Evolutionary conservation across 2,888 invertebrate species (phyloP).

Genomic region (Lasioglossum marginatum): DNA sequence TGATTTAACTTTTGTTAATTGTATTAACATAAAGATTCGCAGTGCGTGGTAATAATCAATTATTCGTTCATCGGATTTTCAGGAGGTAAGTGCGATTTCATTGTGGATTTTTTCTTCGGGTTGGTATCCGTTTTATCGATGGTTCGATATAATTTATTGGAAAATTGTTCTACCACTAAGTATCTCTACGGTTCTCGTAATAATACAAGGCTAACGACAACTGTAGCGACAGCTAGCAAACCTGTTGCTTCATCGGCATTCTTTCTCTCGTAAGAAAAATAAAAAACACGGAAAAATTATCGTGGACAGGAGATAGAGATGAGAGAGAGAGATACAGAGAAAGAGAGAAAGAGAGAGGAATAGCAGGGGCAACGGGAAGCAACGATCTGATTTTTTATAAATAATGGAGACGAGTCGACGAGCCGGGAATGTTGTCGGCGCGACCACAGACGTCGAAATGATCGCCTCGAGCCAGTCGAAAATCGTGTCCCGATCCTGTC

Average conservation of each 20-base stretch:
- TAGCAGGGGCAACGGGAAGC: neutral
- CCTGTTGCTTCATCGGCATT: neutral
- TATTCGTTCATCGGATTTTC: neutral
- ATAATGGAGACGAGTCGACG: neutral
- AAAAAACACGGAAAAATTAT: neutral
- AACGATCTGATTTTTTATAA: conserved; percentile 6
- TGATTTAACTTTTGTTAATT: neutral
- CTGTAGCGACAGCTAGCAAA: neutral
- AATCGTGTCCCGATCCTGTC: neutral
- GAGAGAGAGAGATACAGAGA: neutral
- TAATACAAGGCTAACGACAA: neutral
- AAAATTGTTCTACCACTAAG: conserved; percentile 1
- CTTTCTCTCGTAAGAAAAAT: neutral
- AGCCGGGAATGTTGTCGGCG: neutral
- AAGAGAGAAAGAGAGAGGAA: neutral
- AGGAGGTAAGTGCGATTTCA: neutral
- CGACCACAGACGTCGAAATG: neutral
- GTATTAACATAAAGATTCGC: neutral
- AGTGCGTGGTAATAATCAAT: neutral
- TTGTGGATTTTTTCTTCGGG: neutral
- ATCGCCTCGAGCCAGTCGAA: neutral
- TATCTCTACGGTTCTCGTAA: neutral
- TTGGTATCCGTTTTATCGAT: neutral
- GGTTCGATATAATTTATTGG: neutral
- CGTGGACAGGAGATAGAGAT: neutral